Base-by-base conservation (phyloP, 2,797 vertebrate species). In the Micropoecilia bifurca region DNA sequence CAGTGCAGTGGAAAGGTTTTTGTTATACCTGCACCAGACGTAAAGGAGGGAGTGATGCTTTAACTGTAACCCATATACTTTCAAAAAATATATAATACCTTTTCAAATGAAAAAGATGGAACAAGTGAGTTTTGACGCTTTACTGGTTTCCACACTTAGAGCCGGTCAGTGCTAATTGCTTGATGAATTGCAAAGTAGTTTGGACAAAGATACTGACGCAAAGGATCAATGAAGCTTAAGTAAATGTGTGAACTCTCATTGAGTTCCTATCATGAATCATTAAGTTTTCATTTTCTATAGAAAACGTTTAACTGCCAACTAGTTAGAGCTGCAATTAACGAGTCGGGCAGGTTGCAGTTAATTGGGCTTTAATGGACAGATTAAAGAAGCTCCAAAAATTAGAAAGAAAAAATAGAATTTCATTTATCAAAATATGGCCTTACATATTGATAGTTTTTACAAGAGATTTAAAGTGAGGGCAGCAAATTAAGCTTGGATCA, bases 171-270 rank as follows among this genome's bases (percentile, higher is more conserved):
- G 46, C 72, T 72, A 82, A 82, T 84, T 90, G 84, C 82, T 75
- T 73, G 14, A 80, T 80, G 83, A 14, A 81, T 71, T n/a, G 77
- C 84, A 80, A 89, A 85, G 85, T 36, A 10, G 45, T 77, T 77
- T 68, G 45, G 39, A 46, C 63, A 71, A 20, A 45, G 50, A 63
- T 78, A 47, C 45, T 20, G 1, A 22, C 55, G 75, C 79, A 36
- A 77, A 3, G 45, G 71, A 63, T 81, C 73, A 66, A 68, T 46
- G 39, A 75, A 81, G 43, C 30, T 12, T 4, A 53, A 71, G 16
- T 61, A 45, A 69, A 20, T 66, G 63, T 39, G 36, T 55, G 66
- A 77, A 79, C 30, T 9, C 0, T 9, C 57, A 59, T 68, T 82
- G 75, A 84, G 73, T 73, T 61, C 22, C 50, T 66, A 48, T 33